phyloP scores from a whole-genome alignment of 2,797 vertebrate genomes.

The Epinephelus coioides region DNA sequence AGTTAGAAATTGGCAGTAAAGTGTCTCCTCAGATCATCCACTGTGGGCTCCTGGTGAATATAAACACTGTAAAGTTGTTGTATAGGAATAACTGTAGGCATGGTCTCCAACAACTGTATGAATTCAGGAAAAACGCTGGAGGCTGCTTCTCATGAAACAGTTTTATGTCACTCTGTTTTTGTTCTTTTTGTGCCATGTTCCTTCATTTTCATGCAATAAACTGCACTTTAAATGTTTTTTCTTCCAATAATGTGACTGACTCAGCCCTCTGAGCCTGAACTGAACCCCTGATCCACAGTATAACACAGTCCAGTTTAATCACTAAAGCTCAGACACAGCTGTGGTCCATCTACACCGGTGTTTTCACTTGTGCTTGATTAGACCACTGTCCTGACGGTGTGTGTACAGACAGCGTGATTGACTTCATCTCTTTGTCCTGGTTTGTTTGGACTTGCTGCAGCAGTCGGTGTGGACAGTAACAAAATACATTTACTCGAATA shows the following conservation, averaged over 20 bases:
- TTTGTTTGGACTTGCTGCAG: neutral
- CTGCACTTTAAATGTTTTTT: constrained; percentile 66
- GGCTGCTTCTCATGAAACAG: neutral
- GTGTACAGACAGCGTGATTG: neutral
- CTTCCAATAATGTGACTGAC: neutral
- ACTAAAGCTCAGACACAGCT: neutral
- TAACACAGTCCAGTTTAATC: neutral
- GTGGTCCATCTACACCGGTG: neutral
- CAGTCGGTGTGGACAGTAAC: too few species aligned
- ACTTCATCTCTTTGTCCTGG: neutral
- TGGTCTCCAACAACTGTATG: neutral
- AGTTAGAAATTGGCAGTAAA: neutral
- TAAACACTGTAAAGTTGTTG: constrained; percentile 4
- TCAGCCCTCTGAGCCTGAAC: too few species aligned
- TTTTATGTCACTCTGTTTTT: neutral
- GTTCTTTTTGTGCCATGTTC: constrained; percentile 13
- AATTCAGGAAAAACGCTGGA: constrained; percentile 36
- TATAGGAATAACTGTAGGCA: neutral
- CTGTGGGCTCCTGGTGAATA: neutral
- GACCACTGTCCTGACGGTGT: neutral
- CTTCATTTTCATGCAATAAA: constrained; percentile 43
- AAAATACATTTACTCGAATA: too few species aligned
- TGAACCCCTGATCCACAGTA: neutral
- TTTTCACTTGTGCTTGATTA: neutral
- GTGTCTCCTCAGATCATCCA: neutral